Evolutionary conservation across 2,797 vertebrate genomes (phyloP).

Genomic region (Linurgus olivaceus): DNA sequence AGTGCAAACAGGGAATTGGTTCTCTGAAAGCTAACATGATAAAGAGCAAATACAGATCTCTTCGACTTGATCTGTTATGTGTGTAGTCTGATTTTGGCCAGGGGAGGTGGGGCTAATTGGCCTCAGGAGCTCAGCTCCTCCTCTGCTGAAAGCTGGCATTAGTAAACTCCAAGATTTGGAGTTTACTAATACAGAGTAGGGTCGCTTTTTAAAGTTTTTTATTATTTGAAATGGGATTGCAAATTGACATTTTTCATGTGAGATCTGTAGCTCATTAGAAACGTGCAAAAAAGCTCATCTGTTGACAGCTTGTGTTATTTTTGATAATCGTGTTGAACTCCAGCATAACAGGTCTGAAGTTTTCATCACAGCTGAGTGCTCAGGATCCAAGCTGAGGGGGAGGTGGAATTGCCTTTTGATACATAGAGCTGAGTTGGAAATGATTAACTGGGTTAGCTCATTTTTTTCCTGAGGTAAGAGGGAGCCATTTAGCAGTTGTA

Average conservation of each 20-base stretch:
- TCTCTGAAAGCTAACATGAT: not conserved
- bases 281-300: not conserved
- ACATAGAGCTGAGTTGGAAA: slow-evolving; percentile 67
- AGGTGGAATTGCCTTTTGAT: slow-evolving; percentile 40
- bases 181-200: not conserved
- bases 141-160: not conserved
- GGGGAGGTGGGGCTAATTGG: not conserved
- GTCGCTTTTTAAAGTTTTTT: not conserved
- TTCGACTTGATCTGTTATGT: not conserved
- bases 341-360: not conserved
- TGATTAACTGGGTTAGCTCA: slow-evolving; percentile 75
- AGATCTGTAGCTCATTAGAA: not conserved
- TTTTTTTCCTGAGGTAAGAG: slow-evolving; percentile 74
- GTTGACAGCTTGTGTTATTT: not conserved
- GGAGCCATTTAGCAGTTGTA: slow-evolving; percentile 75
- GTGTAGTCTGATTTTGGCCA: not conserved
- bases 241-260: not conserved
- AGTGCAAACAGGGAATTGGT: not conserved
- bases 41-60: not conserved
- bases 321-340: not conserved
- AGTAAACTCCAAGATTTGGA: not conserved
- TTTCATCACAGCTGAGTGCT: not conserved
- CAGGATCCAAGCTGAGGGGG: not conserved
- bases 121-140: not conserved
- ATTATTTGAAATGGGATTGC: not conserved